A percentile compares a stretch with the other conserved stretches of the same genome.
Conservation (phyloP, 2,797 vertebrate species). For the Podarcis siculus region DNA sequence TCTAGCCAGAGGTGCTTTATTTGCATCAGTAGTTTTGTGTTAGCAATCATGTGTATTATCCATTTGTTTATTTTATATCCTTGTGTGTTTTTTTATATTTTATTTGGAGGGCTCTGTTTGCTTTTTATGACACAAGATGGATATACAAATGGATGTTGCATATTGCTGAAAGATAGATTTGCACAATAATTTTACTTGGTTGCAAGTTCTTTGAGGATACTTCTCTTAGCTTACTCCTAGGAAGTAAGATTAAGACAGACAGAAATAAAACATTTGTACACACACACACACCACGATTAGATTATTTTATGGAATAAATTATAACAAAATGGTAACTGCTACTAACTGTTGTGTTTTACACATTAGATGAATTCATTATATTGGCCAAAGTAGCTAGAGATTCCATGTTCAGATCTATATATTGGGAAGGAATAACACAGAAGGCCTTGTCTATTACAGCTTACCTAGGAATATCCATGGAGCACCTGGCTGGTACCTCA, state of each 20-base stretch:
- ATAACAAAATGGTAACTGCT: background rate
- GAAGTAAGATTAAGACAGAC: background rate
- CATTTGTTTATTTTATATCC: conserved; percentile 22
- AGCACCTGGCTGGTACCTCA: background rate
- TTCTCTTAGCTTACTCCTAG: background rate
- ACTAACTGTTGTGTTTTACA: background rate
- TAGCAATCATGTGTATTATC: conserved; percentile 29
- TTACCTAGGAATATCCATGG: background rate
- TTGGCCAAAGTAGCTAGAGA: background rate
- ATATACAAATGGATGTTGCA: background rate
- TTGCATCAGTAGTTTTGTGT: conserved; percentile 39
- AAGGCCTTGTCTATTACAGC: background rate
- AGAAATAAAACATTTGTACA: background rate
- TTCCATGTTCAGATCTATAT: background rate
- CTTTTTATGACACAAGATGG: conserved; percentile 3
- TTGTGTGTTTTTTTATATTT: background rate
- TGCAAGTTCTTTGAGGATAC: background rate
- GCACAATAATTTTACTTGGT: background rate
- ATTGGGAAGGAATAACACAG: background rate
- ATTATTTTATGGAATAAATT: background rate
- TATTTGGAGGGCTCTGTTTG: background rate
- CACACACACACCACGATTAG: background rate
- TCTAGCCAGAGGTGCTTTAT: conserved; percentile 18
- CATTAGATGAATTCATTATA: background rate
- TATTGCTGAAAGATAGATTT: background rate